Evolutionary conservation across 1,140 invertebrate genomes (phyloP).

Genomic region (Drosophila tropicalis): DNA sequence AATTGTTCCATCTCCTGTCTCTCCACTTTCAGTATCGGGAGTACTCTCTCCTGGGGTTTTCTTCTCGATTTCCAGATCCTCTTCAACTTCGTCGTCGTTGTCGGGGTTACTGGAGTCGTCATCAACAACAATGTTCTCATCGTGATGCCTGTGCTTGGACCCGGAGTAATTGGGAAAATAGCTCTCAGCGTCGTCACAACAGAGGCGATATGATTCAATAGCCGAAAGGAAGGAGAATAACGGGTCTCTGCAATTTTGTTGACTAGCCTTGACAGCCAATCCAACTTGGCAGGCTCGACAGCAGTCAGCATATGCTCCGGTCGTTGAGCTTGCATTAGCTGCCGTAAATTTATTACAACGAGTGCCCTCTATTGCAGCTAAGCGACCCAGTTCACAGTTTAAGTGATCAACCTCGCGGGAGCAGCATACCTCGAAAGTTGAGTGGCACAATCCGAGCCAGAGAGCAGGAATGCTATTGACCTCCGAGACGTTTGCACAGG

Average conservation of each 20-base stretch:
- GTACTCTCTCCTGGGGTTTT: background rate
- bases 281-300: slow-evolving; percentile 80
- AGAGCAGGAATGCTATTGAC: slow-evolving; percentile 56
- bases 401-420: slow-evolving; percentile 55
- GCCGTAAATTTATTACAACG: slow-evolving; percentile 43
- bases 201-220: slow-evolving; percentile 71
- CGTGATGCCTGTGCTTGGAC: background rate
- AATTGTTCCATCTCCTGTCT: slow-evolving; percentile 58
- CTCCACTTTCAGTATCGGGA: slow-evolving; percentile 13
- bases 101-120: slow-evolving; percentile 14
- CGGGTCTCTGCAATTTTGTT: slow-evolving; percentile 65
- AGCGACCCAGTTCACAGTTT: slow-evolving; percentile 65
- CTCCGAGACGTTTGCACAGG: slow-evolving; percentile 49
- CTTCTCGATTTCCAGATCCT: slow-evolving; percentile 13
- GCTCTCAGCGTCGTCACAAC: slow-evolving; percentile 53
- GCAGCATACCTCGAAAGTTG: slow-evolving; percentile 77
- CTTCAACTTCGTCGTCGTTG: slow-evolving; percentile 2
- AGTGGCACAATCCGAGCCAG: slow-evolving; percentile 74
- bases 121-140: slow-evolving; percentile 6
- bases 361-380: slow-evolving; percentile 67
- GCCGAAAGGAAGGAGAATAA: slow-evolving; percentile 64
- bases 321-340: slow-evolving; percentile 27
- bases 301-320: slow-evolving; percentile 57
- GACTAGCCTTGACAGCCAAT: slow-evolving; percentile 70
- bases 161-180: slow-evolving; percentile 15